Evolutionary conservation across 92 coral and sea anemone genomes (phyloP), one percentile per base, ranked within the genome.

Genomic region (Actinernus sp.): DNA sequence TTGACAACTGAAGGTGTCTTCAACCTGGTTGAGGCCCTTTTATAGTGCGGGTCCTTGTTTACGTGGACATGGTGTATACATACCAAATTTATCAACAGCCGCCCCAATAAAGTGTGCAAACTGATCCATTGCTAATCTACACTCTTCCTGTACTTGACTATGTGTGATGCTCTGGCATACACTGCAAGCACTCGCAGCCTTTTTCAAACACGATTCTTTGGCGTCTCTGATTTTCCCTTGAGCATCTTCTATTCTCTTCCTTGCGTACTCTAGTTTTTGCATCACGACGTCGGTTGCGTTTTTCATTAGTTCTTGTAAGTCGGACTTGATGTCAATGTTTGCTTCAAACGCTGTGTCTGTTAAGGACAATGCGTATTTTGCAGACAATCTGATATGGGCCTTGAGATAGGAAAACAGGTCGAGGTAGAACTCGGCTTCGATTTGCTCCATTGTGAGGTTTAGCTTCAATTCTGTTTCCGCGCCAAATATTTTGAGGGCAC

Each of bases 401-500:
- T 82, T 58, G 50, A 82, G 57, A 43, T 74, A 72, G 30, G 73
- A 73, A 17, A 74, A 82, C 26, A 82, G 58, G 56, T 74, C 68
- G 10, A 82, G 61, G 11, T 65, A 58, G 32, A 82, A 56, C 36
- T 74, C 83, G 19, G 89, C 78, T 46, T 82, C 84, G 44, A 82
- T 66, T 29, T 64, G 70, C 45, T 82, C 88, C 37, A 44, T 74
- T 24, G 82, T 82, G n/a, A 82, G 55, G 53, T 74, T 74, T 31
- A 82, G 41, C 55, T 43, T 57, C 34, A 73, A 61, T 24, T 66
- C 88, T 51, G 78, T 65, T 27, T 82, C 88, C 18, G 45, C 60
- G 18, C 88, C 88, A 19, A 82, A 82, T 41, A 82, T 82, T 57
- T 58, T 65, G 25, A 67, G 63, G 3, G 88, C 88, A 14, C 88